Base-by-base conservation (phyloP, 37 sponge, comb jelly and placozoan genomes). In the Beroe forskalii region DNA sequence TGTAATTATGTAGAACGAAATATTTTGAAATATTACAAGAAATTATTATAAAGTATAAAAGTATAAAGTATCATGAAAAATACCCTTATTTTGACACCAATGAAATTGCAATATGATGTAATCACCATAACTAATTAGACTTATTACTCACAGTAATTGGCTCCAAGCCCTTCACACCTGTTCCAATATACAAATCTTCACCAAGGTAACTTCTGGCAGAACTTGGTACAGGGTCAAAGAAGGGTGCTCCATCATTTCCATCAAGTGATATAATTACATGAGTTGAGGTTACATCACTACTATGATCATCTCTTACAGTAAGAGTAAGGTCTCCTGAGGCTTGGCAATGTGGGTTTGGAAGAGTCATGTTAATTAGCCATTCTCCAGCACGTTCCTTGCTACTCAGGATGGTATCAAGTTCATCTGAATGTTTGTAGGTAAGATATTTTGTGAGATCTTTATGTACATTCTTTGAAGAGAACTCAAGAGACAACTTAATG, bases 221-320 rank as follows among this genome's bases (percentile, higher is more conserved):
- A 24, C 38, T 20, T 3, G 86, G 86, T 1, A 48, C 55, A 1
- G 86, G 86, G 31, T 80, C 86, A 38, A 80, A 80, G 86, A 28
- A 80, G 23, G 86, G 86, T 23, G 86, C 40, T 17, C 55, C 12
- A 12, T 48, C 55, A 20, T 80, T 27, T 20, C 23, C 76, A 19
- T 38, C 40, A 43, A 42, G 38, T 38, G 20, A 43, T 1, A 80
- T 27, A 44, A 38, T 44, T 28, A 80, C 40, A 20, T 19, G 38
- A 23, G 55, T 80, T 24, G 22, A 1, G 25, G 86, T 80, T 6
- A 9, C 25, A 44, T 80, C 86, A 44, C 48, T 37, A 6, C 86
- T 37, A 27, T 44, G 55, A 14, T 43, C 6, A 24, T 80, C 35
- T 23, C 48, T 14, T 4, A 80, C 48, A 23, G 44, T 42, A 1